These are phyloP conservation scores for Catocala nupta DNA, from an alignment of 2,888 invertebrate species.

Conservation along the genomic window DNA sequence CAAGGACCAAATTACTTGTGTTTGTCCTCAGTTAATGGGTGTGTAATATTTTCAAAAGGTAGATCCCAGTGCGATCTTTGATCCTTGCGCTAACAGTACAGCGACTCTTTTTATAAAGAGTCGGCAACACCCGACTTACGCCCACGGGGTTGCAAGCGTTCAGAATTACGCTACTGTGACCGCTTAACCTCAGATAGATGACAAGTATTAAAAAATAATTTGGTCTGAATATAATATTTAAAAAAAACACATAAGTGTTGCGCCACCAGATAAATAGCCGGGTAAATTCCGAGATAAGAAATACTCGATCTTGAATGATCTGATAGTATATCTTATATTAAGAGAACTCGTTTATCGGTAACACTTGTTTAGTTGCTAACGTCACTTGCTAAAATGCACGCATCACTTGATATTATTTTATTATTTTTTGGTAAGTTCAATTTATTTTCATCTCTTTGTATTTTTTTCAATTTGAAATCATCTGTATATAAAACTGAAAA, in stretches of 20 bases:
- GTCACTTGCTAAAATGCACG: conserved; percentile 57
- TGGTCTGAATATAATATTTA: too few species aligned
- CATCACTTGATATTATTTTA: conserved; percentile 36
- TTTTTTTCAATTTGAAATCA: background rate
- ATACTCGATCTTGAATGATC: conserved; percentile 56
- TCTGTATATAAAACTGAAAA: background rate
- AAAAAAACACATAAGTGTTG: background rate
- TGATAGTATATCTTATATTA: conserved; percentile 61
- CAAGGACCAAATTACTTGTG: too few species aligned
- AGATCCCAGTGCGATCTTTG: too few species aligned
- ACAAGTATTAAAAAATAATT: too few species aligned
- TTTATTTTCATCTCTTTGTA: background rate
- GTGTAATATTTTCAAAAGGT: too few species aligned
- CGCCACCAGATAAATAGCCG: conserved; percentile 39
- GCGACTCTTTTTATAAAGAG: too few species aligned
- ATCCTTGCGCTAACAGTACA: too few species aligned
- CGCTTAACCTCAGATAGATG: too few species aligned
- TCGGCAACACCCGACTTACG: too few species aligned
- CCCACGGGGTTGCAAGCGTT: too few species aligned
- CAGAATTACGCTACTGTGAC: too few species aligned
- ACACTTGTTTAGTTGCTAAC: conserved; percentile 50
- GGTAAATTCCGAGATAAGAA: conserved; percentile 58
- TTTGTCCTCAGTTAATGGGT: too few species aligned
- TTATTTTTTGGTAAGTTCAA: conserved; percentile 56
- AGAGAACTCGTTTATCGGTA: conserved; percentile 25